phyloP scores from a whole-genome alignment of 2,113 vertebrate genomes.

The Symphodus melops region DNA sequence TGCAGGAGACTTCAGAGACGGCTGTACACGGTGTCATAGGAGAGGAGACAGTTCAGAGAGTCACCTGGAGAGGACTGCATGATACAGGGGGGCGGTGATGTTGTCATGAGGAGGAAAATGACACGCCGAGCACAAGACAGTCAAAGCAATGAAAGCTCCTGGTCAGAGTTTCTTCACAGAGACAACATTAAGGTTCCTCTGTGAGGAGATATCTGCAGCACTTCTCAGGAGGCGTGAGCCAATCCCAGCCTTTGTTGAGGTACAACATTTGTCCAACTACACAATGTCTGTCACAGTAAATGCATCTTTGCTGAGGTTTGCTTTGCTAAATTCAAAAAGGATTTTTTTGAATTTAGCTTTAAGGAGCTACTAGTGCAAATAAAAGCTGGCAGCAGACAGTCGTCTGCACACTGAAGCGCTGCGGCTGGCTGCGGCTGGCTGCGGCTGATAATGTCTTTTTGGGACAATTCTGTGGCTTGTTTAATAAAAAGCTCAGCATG shows the following conservation, averaged over 20 bases:
- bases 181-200: too few species aligned
- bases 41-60: slow-evolving; percentile 51
- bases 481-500: slow-evolving; percentile 47
- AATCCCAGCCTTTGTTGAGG: too few species aligned
- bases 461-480: slow-evolving; percentile 15
- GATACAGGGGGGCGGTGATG: slow-evolving; percentile 21
- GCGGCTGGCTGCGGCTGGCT: slow-evolving; percentile 44
- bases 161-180: too few species aligned
- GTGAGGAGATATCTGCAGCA: too few species aligned
- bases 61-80: slow-evolving; percentile 47
- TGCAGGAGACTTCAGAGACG: slow-evolving; percentile 42
- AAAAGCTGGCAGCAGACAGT: slow-evolving; percentile 43
- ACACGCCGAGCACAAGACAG: not conserved
- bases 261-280: too few species aligned
- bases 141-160: not conserved
- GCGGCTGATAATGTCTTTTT: slow-evolving; percentile 41
- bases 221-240: too few species aligned
- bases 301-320: not conserved
- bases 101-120: slow-evolving; percentile 27
- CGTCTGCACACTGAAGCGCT: slow-evolving; percentile 39
- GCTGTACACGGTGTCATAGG: slow-evolving; percentile 56
- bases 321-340: not conserved
- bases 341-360: not conserved
- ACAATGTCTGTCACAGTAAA: not conserved
- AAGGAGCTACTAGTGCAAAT: slow-evolving; percentile 26